These are phyloP conservation scores for Argyrosomus regius DNA, from an alignment of 2,797 vertebrate genomes.

Conservation along the genomic window DNA sequence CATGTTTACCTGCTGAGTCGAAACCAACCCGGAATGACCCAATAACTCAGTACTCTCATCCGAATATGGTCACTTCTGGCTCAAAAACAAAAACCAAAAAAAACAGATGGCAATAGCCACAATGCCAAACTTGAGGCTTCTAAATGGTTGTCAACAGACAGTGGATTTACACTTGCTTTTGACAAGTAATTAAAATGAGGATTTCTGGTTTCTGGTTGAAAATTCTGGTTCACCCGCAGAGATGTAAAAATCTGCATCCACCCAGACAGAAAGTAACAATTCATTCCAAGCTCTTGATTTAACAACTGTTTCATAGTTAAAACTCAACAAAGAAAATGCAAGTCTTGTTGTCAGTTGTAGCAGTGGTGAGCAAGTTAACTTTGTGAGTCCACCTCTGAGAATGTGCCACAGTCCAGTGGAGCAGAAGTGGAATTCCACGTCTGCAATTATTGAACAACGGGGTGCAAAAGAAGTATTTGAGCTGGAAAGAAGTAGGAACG, in stretches of 20 bases:
- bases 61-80: too few relatives aligned
- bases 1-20: too few relatives aligned
- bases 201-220: too few relatives aligned
- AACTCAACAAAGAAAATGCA: constrained; percentile 2
- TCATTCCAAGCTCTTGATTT: constrained; percentile 4
- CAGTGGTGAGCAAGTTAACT: constrained; percentile 46
- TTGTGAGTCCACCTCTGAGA: constrained; percentile 64
- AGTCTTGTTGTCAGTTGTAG: constrained; percentile 23
- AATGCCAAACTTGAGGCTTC: too few relatives aligned
- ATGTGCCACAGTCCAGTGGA: constrained; percentile 71
- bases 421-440: constrained; percentile 83
- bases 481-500: constrained; percentile 43
- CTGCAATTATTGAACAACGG: constrained; percentile 82
- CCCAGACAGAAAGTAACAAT: not conserved
- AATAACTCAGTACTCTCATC: too few relatives aligned
- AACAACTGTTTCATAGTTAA: not conserved
- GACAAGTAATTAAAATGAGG: too few relatives aligned
- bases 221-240: not conserved
- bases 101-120: too few relatives aligned
- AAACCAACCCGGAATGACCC: too few relatives aligned
- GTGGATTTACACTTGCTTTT: too few relatives aligned
- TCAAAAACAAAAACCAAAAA: too few relatives aligned
- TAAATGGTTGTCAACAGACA: too few relatives aligned
- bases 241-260: not conserved
- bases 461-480: constrained; percentile 75